Conservation (phyloP, 2,797 vertebrate genomes). For the Streptopelia turtur region DNA sequence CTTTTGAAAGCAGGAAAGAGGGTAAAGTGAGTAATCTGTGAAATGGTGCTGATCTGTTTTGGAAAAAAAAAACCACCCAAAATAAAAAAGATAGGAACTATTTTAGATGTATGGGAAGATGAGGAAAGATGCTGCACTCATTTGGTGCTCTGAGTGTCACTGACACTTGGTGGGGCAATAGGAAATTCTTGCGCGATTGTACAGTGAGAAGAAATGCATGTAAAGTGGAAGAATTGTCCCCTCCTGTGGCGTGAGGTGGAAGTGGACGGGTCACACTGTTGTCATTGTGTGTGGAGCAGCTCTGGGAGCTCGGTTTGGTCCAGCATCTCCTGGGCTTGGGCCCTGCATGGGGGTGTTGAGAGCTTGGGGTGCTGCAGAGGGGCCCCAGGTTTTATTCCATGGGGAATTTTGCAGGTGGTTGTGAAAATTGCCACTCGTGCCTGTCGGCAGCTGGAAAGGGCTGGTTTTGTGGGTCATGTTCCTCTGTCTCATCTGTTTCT, state of each 20-base stretch:
- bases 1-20: not conserved
- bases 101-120: not conserved
- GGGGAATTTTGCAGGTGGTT: not conserved
- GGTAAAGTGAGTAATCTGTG: not conserved
- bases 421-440: accelerated
- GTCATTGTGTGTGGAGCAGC: accelerated
- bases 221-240: not conserved
- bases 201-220: not conserved
- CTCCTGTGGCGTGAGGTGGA: not conserved
- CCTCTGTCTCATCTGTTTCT: not conserved
- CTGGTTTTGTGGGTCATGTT: accelerated
- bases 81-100: accelerated
- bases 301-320: accelerated
- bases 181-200: not conserved
- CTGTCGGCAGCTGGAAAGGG: accelerated
- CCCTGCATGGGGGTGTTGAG: accelerated
- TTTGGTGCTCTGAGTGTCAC: not conserved
- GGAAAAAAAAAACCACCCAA: not conserved
- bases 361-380: not conserved
- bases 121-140: not conserved
- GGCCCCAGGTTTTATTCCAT: not conserved
- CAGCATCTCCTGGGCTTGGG: not conserved
- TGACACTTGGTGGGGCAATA: not conserved
- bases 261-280: accelerated
- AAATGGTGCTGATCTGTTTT: not conserved